Conservation (phyloP, 1,140 invertebrate genomes). For the Drosophila carrolli region DNA sequence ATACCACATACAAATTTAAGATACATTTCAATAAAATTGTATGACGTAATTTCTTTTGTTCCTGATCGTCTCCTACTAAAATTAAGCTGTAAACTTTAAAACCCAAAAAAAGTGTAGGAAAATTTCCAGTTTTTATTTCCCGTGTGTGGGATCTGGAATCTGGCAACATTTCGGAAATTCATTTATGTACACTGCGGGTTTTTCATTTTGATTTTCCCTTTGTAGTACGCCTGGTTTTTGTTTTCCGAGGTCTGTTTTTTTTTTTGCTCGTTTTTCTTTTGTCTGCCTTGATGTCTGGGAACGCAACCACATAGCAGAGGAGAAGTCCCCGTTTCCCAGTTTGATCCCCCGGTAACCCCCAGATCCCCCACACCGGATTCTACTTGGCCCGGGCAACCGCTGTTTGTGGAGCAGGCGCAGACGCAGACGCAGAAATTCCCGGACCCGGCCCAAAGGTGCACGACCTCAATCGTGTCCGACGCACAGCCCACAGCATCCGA, state of each 20-base stretch:
- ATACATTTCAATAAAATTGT: too few relatives aligned
- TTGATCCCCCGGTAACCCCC: conserved; percentile 25
- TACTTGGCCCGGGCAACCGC: conserved; percentile 39
- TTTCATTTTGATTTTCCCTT: conserved; percentile 42
- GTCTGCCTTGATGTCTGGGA: conserved; percentile 77
- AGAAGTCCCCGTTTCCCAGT: conserved; percentile 38
- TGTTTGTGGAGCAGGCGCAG: conserved; percentile 72
- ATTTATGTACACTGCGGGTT: conserved; percentile 61
- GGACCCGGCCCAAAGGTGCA: conserved; percentile 65
- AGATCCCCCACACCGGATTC: conserved; percentile 5
- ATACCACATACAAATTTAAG: too few relatives aligned
- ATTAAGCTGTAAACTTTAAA: not conserved
- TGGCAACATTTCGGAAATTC: conserved; percentile 72
- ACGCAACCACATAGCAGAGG: conserved; percentile 65
- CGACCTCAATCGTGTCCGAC: conserved; percentile 75
- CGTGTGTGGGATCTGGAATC: conserved; percentile 12
- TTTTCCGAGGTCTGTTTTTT: conserved; percentile 30
- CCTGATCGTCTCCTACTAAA: not conserved
- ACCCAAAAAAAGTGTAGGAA: not conserved
- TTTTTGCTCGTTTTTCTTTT: conserved; percentile 39
- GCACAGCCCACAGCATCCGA: conserved; percentile 35
- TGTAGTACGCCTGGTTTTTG: conserved; percentile 21
- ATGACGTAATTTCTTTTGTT: too few relatives aligned
- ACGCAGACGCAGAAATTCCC: conserved; percentile 31
- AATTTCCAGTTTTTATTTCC: not conserved